Conservation (phyloP, 2,888 invertebrate species). For the Eupithecia vulgata region DNA sequence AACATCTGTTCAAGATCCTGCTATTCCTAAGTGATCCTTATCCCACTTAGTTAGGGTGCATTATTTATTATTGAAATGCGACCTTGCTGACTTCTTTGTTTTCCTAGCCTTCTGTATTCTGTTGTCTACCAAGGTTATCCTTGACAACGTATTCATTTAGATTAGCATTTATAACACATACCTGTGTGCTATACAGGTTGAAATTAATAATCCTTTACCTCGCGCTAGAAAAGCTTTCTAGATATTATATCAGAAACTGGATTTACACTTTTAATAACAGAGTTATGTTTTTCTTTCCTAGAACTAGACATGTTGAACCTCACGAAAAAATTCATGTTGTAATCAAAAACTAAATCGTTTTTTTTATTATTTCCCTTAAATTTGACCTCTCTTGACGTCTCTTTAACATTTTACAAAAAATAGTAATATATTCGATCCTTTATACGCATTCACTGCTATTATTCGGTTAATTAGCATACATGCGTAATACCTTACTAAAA, state of each 20-base stretch:
- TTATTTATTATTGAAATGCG: conserved; percentile 25
- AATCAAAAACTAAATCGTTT: too few species aligned
- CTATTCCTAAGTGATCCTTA: conserved; percentile 19
- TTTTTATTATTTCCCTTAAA: neutral
- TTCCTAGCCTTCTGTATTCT: conserved; percentile 22
- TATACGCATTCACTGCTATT: neutral
- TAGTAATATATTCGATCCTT: neutral
- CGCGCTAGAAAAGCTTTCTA: neutral
- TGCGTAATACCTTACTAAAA: conserved; percentile 22
- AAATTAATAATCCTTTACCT: neutral
- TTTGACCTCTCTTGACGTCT: neutral
- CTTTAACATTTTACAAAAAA: neutral
- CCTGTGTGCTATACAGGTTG: neutral
- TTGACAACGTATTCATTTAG: conserved; percentile 19
- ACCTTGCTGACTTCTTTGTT: conserved; percentile 27
- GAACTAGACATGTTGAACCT: neutral
- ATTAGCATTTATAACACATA: conserved; percentile 2
- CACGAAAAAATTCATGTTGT: too few species aligned
- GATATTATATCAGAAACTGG: neutral
- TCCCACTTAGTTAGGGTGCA: conserved; percentile 16
- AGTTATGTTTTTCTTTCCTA: neutral
- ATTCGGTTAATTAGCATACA: conserved; percentile 17
- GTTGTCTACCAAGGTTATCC: conserved; percentile 21
- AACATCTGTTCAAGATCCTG: conserved; percentile 20
- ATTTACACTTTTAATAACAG: neutral